phyloP scores from a whole-genome alignment of 2,113 vertebrate species.

The pig (Sus scrofa) region DNA sequence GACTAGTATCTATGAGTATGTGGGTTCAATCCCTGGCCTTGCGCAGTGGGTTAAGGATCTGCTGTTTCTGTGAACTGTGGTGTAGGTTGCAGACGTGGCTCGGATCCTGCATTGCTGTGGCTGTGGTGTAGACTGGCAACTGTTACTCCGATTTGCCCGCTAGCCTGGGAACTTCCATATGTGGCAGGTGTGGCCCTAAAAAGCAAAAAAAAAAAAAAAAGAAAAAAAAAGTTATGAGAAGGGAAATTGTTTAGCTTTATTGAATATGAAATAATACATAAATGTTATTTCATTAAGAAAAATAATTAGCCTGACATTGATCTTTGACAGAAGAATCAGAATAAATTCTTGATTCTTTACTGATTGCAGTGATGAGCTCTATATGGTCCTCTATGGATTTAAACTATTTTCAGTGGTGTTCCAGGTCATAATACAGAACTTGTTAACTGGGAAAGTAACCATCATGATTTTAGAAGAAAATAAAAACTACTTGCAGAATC shows the following conservation, averaged over 20 bases:
- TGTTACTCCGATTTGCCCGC: no score
- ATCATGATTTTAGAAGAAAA: background rate
- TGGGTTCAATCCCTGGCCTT: no score
- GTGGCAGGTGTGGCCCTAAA: no score
- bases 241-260: background rate
- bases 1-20: no score
- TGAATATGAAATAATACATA: background rate
- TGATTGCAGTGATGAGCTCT: background rate
- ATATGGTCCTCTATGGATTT: background rate
- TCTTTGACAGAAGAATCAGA: slow-evolving; percentile 31
- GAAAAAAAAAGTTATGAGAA: no score
- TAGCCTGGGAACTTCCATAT: no score
- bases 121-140: no score
- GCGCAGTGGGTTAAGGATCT: no score
- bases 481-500: background rate
- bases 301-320: background rate
- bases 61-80: no score
- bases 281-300: slow-evolving; percentile 3
- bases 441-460: background rate
- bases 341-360: slow-evolving; percentile 17
- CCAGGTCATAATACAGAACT: background rate
- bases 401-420: slow-evolving; percentile 51
- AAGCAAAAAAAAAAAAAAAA: no score
- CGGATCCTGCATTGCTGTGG: no score
- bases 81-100: no score